Base-by-base conservation (phyloP, 2,113 vertebrate genomes). In the Numenius arquata region DNA sequence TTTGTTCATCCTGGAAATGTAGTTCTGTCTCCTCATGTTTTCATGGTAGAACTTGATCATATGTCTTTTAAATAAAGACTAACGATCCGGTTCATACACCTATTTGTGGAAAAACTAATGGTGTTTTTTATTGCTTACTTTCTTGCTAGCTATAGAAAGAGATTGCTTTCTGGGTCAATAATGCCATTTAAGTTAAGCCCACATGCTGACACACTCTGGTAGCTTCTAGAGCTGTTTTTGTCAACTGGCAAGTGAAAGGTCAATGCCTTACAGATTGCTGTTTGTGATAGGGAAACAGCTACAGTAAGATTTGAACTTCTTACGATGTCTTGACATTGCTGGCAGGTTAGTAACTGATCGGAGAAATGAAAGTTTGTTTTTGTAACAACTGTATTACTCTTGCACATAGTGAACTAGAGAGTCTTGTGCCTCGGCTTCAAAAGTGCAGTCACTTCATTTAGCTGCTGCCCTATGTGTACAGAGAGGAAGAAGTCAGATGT, bases 131-230 rank as follows among this genome's bases (percentile, higher is more conserved):
- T 87, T 86, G 73, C 77, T 92, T 78, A 72, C 38, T 90, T 19
- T 79, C 61, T 80, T 77, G 22, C 50, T 70, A 30, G 59, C 88
- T 93, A 26, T 62, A 70, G 58, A 90, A 97, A 52, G 90, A 88
- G 68, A 91, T 80, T 89, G 30, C 80, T 98, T 95, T 97, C 96
- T 91, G 95, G 95, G 94, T 98, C 97, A 97, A 11, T 95, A 95
- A 88, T 95, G 95, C 75, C 92, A 75, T 96, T 97, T 95, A 90
- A 94, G 88, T 80, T 89, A 95, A 93, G 90, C 59, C 87, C 63
- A 75, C 86, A 48, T 50, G 71, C 63, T 91, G 96, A 93, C 88
- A 95, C 91, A 93, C 50, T 83, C 93, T 88, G 90, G 91, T 91
- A 88, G 70, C 72, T 97, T 95, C 92, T 91, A n/a, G 88, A 88